Percentiles rank a stretch among this genome's conserved stretches.
phyloP scores from a whole-genome alignment of 2,888 invertebrate genomes.

The Aplocera efformata region DNA sequence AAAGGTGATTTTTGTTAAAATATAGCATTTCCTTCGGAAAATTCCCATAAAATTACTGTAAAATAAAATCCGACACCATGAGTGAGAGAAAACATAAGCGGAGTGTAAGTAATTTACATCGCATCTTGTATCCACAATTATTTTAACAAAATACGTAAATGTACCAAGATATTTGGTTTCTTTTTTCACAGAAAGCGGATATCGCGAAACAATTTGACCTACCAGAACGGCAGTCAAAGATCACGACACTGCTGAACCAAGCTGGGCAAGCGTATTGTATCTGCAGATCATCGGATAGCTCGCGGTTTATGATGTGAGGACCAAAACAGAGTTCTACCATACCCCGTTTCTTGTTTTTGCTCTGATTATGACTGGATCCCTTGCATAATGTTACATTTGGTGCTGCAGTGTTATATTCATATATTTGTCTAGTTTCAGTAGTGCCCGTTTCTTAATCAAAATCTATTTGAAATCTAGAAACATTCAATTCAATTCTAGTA shows the following conservation, averaged over 20 bases:
- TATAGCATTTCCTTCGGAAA: too few species aligned
- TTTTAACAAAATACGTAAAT: neutral
- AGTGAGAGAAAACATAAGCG: conserved; percentile 67
- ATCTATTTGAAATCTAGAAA: too few species aligned
- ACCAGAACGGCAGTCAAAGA: conserved; percentile 94
- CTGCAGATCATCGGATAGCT: conserved; percentile 95
- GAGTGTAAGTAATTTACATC: conserved; percentile 53
- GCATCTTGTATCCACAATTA: neutral
- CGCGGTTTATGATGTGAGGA: conserved; percentile 96
- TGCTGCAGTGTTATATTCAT: too few species aligned
- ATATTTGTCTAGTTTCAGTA: too few species aligned
- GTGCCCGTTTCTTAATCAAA: too few species aligned
- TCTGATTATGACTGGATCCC: neutral
- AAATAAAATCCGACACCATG: conserved; percentile 42
- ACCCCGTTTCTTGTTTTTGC: neutral
- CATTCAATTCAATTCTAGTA: too few species aligned
- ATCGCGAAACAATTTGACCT: conserved; percentile 93
- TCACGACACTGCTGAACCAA: conserved; percentile 91
- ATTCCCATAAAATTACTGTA: too few species aligned
- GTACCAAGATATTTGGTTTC: neutral
- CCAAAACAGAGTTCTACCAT: too few species aligned
- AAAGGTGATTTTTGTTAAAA: too few species aligned
- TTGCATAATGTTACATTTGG: too few species aligned
- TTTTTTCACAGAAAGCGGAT: conserved; percentile 86
- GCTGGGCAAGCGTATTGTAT: conserved; percentile 97